Conservation (phyloP, 2,888 invertebrate genomes). For the Tubulanus polymorphus region DNA sequence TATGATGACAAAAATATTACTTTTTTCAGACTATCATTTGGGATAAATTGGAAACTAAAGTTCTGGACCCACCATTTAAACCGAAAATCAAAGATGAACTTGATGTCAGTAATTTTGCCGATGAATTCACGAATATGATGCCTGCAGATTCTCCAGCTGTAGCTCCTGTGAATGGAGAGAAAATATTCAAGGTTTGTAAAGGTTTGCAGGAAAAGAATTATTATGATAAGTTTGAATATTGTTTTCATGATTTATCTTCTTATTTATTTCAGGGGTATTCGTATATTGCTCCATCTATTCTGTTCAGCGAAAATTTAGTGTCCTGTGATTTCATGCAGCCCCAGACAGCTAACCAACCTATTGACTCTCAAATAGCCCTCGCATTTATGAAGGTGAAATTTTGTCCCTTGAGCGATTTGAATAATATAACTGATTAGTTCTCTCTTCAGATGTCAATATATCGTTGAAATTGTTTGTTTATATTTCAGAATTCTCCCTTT, state of each 20-base stretch:
- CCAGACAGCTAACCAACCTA: conserved; percentile 34
- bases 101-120: conserved; percentile 94
- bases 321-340: conserved; percentile 53
- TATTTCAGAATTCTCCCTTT: conserved; percentile 72
- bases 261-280: conserved; percentile 73
- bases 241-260: background rate
- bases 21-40: conserved; percentile 67
- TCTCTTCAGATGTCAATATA: no score
- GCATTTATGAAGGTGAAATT: no score
- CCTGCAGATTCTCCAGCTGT: conserved; percentile 89
- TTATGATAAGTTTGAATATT: background rate
- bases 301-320: conserved; percentile 61
- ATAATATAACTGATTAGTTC: no score
- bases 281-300: conserved; percentile 87
- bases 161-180: conserved; percentile 67
- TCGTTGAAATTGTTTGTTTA: no score
- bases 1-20: no score
- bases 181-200: conserved; percentile 73
- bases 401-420: no score
- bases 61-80: conserved; percentile 81
- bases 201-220: background rate
- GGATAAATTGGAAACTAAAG: conserved; percentile 73
- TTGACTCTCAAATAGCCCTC: conserved; percentile 33
- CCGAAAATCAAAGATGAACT: conserved; percentile 80
- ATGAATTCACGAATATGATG: conserved; percentile 90